Conservation (phyloP, 2,888 invertebrate genomes). For the Laothoe populi region DNA sequence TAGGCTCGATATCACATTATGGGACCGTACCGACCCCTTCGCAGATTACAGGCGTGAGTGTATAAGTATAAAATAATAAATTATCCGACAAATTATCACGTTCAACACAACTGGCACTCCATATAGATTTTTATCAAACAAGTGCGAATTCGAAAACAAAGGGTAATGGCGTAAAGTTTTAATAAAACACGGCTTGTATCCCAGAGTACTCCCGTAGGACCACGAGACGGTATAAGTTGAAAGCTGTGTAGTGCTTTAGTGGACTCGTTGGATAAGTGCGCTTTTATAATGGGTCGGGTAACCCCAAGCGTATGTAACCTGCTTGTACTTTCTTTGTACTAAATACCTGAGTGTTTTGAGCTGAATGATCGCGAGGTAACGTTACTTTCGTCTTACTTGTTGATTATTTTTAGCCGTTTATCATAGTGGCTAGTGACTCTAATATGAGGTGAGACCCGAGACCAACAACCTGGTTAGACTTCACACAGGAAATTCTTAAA, state of each 20-base stretch:
- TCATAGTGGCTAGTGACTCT: no score
- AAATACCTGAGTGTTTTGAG: conserved; percentile 31
- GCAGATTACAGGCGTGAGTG: no score
- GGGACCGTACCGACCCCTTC: no score
- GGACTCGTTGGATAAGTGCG: conserved; percentile 34
- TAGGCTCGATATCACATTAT: no score
- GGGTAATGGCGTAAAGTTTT: conserved; percentile 40
- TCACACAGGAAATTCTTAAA: no score
- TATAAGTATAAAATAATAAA: no score
- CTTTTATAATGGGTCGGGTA: conserved; percentile 28
- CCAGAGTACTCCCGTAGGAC: conserved; percentile 43
- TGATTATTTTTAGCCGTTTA: no score
- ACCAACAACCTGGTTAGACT: no score
- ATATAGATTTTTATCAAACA: not conserved
- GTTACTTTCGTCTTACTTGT: not conserved
- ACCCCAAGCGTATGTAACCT: conserved; percentile 21
- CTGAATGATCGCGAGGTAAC: not conserved
- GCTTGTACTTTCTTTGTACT: conserved; percentile 32
- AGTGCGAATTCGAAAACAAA: not conserved
- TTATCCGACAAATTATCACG: no score
- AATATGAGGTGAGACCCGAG: no score
- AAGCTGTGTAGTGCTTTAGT: conserved; percentile 38
- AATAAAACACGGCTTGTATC: conserved; percentile 43
- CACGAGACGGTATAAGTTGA: conserved; percentile 48
- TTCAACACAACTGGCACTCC: not conserved